These are phyloP conservation scores for Hypomecis punctinalis DNA, from an alignment of 2,888 invertebrate species.

Conservation along the genomic window DNA sequence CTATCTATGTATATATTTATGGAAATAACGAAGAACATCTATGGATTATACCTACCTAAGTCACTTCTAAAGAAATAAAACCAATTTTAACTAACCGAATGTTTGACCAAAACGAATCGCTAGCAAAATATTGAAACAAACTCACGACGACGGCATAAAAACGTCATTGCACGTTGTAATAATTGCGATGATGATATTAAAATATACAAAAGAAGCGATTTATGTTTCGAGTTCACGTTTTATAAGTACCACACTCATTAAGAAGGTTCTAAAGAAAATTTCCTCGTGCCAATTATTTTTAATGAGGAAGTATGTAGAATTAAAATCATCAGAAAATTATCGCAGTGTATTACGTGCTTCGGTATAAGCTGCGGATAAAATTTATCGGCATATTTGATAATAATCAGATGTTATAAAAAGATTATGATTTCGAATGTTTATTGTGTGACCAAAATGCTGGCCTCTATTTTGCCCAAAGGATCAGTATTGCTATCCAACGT, in stretches of 20 bases:
- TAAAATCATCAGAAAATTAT: conserved; percentile 10
- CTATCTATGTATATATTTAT: no score
- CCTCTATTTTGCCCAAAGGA: no score
- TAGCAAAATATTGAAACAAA: not conserved
- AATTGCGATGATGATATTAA: not conserved
- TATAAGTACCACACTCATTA: conserved; percentile 3
- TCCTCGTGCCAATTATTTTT: conserved; percentile 17
- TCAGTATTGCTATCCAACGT: no score
- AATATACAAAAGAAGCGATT: not conserved
- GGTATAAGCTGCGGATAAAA: conserved; percentile 18
- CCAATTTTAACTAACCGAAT: no score
- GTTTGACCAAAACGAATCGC: no score
- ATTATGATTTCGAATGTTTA: conserved; percentile 7
- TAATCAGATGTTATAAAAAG: conserved; percentile 15
- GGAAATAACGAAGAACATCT: no score
- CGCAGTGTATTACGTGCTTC: not conserved
- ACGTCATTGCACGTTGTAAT: not conserved
- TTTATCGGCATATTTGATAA: conserved; percentile 11
- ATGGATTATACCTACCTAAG: no score
- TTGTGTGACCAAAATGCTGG: no score
- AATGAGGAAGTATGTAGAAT: conserved; percentile 16
- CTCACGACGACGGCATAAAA: not conserved
- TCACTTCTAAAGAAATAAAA: no score
- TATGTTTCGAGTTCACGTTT: not conserved
- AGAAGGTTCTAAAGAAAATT: not conserved